A percentile compares a stretch with the other conserved stretches of the same genome.
Evolutionary conservation across 2,113 vertebrate species (phyloP).

Genomic region (Morone chrysops): DNA sequence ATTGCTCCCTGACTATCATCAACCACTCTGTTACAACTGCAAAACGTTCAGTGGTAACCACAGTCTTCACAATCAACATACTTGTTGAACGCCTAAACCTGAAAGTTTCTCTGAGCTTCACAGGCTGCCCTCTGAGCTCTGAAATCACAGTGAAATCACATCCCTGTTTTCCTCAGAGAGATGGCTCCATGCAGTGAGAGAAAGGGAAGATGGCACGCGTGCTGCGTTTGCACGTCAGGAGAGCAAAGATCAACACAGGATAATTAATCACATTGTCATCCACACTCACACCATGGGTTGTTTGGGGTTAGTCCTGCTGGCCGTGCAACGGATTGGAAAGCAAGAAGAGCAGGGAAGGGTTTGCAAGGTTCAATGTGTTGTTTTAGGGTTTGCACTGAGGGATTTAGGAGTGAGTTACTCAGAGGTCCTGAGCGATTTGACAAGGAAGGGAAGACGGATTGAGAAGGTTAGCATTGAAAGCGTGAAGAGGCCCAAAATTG

Average conservation of each 20-base stretch:
- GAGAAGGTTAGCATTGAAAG: constrained; percentile 42
- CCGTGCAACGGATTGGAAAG: not conserved
- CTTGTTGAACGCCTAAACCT: not conserved
- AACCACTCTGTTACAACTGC: not conserved
- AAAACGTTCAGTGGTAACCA: not conserved
- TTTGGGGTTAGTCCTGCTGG: constrained; percentile 55
- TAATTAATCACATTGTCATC: constrained; percentile 57
- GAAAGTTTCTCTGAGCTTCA: not conserved
- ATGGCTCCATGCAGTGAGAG: constrained; percentile 58
- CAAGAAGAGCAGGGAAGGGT: constrained; percentile 5
- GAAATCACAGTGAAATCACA: constrained; percentile 16
- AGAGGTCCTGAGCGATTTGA: not conserved
- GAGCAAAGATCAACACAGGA: constrained; percentile 39
- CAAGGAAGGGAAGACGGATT: constrained; percentile 1
- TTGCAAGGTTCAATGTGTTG: not conserved
- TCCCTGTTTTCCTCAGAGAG: constrained; percentile 1
- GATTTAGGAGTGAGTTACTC: constrained; percentile 19
- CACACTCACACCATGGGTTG: constrained; percentile 18
- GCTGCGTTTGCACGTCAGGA: constrained; percentile 24
- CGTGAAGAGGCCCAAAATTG: constrained; percentile 18
- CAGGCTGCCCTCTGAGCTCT: not conserved
- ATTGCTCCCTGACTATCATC: not conserved
- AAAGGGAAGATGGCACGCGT: constrained; percentile 12
- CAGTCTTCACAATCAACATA: not conserved
- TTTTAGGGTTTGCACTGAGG: constrained; percentile 13